phyloP scores from a whole-genome alignment of 2,113 vertebrate genomes.

The Eurypyga helias region DNA sequence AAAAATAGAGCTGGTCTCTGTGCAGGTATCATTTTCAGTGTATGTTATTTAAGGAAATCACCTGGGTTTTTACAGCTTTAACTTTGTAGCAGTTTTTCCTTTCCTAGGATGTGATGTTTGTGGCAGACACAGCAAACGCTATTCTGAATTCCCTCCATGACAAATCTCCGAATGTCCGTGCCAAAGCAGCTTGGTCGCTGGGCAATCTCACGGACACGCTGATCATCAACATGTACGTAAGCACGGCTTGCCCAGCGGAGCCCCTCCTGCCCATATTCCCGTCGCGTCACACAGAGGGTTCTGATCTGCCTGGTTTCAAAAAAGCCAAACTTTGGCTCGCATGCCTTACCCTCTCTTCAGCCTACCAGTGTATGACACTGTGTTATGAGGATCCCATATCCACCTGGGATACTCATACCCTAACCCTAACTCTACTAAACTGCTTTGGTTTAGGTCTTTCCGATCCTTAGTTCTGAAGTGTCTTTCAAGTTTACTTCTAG shows the following conservation, averaged over 20 bases:
- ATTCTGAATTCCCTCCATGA: slow-evolving; percentile 89
- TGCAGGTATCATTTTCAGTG: neutral
- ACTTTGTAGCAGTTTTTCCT: neutral
- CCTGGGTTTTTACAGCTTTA: neutral
- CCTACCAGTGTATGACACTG: neutral
- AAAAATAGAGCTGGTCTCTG: neutral
- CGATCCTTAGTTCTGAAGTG: neutral
- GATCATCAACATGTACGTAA: slow-evolving; percentile 91
- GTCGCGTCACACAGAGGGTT: accelerated
- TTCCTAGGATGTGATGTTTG: slow-evolving; percentile 94
- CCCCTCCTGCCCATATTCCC: neutral
- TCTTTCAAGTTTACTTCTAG: neutral
- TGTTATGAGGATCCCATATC: neutral
- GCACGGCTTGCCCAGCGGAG: accelerated
- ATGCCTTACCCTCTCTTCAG: neutral
- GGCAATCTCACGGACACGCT: slow-evolving; percentile 96
- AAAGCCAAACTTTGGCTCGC: neutral
- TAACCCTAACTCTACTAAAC: too few relatives aligned
- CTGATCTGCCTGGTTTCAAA: neutral
- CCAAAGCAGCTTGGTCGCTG: slow-evolving; percentile 96
- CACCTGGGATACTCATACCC: neutral
- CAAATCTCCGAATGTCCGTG: slow-evolving; percentile 89
- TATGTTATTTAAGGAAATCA: neutral
- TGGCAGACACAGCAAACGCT: slow-evolving; percentile 93
- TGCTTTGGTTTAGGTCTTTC: neutral